Evolutionary conservation across 2,113 vertebrate genomes (phyloP).

Genomic region (Anarhynchus alexandrinus): DNA sequence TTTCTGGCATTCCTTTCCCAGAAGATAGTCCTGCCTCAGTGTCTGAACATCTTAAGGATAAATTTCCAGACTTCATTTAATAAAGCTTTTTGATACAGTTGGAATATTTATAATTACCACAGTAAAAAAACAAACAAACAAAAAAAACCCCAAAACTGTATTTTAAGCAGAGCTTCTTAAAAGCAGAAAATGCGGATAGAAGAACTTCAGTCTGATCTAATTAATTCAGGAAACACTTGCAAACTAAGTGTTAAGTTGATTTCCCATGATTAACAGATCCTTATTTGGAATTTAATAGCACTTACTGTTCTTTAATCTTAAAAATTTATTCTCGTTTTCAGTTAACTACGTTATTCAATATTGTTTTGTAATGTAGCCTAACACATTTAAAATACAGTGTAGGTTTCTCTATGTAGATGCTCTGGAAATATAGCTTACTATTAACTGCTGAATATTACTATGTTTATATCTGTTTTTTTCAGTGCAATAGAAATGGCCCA

Average conservation of each 20-base stretch:
- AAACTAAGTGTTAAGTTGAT: neutral
- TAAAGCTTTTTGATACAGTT: neutral
- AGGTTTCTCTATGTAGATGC: neutral
- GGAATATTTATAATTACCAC: neutral
- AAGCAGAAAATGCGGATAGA: neutral
- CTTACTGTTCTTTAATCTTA: neutral
- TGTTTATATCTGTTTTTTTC: neutral
- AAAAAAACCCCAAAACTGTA: neutral
- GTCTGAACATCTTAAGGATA: neutral
- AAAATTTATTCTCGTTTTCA: neutral
- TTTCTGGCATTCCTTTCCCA: neutral
- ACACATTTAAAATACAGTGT: neutral
- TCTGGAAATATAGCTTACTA: neutral
- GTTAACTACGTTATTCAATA: neutral
- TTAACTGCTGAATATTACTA: neutral
- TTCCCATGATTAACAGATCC: neutral
- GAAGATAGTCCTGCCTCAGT: neutral
- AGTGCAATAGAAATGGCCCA: neutral
- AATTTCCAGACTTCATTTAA: neutral
- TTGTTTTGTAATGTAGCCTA: neutral
- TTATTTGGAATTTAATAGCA: neutral
- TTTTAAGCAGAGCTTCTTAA: neutral
- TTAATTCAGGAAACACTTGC: neutral
- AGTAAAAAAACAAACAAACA: neutral
- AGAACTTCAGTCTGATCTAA: neutral